phyloP scores from a whole-genome alignment of 2,888 invertebrate species.

The Pycnomerus fuliginosus region DNA sequence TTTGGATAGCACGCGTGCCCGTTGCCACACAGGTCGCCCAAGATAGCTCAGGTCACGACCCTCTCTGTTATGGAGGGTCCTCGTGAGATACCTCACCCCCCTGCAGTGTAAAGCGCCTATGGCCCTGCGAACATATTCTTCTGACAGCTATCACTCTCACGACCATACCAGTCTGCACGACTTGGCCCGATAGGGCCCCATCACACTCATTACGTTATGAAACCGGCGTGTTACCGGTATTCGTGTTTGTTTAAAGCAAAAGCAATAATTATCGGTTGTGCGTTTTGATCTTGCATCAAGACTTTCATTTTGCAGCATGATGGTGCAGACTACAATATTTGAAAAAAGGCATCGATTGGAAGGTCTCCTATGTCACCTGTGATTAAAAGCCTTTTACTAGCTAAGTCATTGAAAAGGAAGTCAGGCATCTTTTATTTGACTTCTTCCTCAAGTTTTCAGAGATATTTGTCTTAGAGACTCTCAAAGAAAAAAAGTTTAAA shows the following conservation, averaged over 20 bases:
- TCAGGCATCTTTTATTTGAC: too few relatives aligned
- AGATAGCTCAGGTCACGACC: constrained; percentile 36
- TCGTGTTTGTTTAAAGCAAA: constrained; percentile 47
- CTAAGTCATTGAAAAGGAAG: too few relatives aligned
- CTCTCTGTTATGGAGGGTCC: constrained; percentile 21
- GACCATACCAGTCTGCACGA: constrained; percentile 37
- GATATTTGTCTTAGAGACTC: too few relatives aligned
- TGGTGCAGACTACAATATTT: too few relatives aligned
- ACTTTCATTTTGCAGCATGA: too few relatives aligned
- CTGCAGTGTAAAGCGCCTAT: constrained; percentile 20
- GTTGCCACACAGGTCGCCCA: constrained; percentile 32
- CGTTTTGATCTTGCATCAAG: constrained; percentile 12
- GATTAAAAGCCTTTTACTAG: too few relatives aligned
- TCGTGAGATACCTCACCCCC: constrained; percentile 22
- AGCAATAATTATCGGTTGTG: constrained; percentile 37
- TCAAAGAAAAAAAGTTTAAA: too few relatives aligned
- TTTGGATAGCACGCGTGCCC: constrained; percentile 32
- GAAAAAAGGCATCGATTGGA: too few relatives aligned
- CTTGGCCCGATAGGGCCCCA: constrained; percentile 34
- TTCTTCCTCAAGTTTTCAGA: too few relatives aligned
- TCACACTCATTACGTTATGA: constrained; percentile 22
- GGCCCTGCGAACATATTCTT: constrained; percentile 29
- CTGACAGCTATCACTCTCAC: constrained; percentile 50
- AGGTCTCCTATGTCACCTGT: too few relatives aligned
- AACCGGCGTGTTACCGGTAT: constrained; percentile 35